Percentiles rank a stretch among this genome's conserved stretches.
Evolutionary conservation across 2,113 vertebrate genomes (phyloP).

Genomic region (Melozone crissalis): DNA sequence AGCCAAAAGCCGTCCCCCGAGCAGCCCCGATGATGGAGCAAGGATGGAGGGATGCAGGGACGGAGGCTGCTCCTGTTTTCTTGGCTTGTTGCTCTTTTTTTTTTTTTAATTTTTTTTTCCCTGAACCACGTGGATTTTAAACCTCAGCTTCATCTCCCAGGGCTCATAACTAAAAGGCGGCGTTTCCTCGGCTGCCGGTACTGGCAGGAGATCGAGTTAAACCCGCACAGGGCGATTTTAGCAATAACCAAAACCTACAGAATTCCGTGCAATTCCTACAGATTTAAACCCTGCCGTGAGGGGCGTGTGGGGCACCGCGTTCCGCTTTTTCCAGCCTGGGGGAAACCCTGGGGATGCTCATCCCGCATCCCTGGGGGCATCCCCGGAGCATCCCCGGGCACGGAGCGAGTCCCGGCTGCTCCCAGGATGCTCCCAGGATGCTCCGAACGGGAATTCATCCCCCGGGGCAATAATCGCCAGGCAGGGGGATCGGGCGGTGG

Average conservation of each 20-base stretch:
- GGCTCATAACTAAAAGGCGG: fast-evolving
- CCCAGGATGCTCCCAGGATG: not conserved
- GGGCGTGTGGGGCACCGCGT: not conserved
- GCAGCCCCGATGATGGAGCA: not conserved
- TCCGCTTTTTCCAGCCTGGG: fast-evolving
- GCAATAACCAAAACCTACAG: fast-evolving
- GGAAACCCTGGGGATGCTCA: not conserved
- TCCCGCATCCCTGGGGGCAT: not conserved
- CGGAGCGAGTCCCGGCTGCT: not conserved
- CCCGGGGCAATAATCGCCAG: not conserved
- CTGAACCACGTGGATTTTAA: not conserved
- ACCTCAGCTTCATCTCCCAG: not conserved
- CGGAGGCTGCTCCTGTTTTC: not conserved
- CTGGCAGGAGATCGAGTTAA: fast-evolving
- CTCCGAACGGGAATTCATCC: not conserved
- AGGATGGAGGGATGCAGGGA: not conserved
- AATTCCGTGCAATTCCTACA: fast-evolving
- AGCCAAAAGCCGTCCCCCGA: not conserved
- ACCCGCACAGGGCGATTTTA: fast-evolving
- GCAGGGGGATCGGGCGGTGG: not conserved
- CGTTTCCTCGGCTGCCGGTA: not conserved
- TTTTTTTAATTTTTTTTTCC: too few relatives aligned
- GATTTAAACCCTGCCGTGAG: not conserved
- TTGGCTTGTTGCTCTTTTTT: not conserved
- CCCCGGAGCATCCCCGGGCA: too few relatives aligned